Evolutionary conservation across 2,888 invertebrate species (phyloP), one percentile per base, ranked within the genome.

Genomic region (Callimorpha dominula): DNA sequence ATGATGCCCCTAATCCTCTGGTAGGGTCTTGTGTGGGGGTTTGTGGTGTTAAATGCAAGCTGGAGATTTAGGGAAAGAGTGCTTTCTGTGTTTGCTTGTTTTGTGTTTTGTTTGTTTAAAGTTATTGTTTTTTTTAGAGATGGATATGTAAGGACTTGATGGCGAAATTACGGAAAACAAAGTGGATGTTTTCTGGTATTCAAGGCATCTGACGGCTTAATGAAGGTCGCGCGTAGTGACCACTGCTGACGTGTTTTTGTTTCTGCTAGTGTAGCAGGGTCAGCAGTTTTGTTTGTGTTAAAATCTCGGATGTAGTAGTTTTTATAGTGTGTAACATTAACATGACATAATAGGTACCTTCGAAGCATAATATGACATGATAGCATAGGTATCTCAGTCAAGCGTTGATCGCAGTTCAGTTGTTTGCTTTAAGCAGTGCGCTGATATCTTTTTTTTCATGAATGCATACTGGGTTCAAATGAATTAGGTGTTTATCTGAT

Each of bases 1-100:
- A 91, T 76, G 91, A 92, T 57, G 82, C 89, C 6, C 63, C 83
- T 79, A 89, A 89, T 78, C 90, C 91, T 7, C 73, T 85, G 88
- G 88, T 93, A 90, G 73, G 74, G 71, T 46, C 15, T 50, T 69
- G 49, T 64, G 54, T 60, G 12, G 17, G 54, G n/a, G 17, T 54
- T 52, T 54, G 17, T 65, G 57, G 64, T 62, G 70, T 43, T 73
- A 67, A n/a, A n/a, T n/a, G 64, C 40, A 49, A 49, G 54, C 46
- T 57, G 40, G 72, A 65, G 50, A 46, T 52, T 52, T 17, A 62
- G 62, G 40, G 46, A 9, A n/a, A 14, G 60, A 43, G 40, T 50
- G 49, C 65, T 71, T 65, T 68, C 4, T 60, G 57, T 60, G 65
- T 71, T 49, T 42, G 50, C 9, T 54, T 71, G 60, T 31, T 46